A percentile compares a stretch with the other conserved stretches of the same genome.
phyloP scores from a whole-genome alignment of 2,797 vertebrate species.

The Hoplostethus mediterraneus region DNA sequence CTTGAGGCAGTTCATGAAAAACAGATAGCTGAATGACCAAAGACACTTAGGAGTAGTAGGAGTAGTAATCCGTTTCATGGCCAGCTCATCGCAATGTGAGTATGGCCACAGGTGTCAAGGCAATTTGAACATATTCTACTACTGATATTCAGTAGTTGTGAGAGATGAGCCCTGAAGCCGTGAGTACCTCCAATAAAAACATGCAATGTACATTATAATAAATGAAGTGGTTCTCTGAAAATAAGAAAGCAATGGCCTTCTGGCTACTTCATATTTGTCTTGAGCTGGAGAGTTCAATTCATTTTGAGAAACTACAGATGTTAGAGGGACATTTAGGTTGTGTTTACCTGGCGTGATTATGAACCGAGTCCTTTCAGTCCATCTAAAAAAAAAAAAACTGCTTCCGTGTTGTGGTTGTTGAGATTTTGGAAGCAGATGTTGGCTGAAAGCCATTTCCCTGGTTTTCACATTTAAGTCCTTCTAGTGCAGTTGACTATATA shows the following conservation, averaged over 20 bases:
- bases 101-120: conserved; percentile 30
- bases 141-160: neutral
- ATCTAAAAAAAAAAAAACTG: conserved; percentile 3
- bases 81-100: conserved; percentile 12
- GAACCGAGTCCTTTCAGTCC: neutral
- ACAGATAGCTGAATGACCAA: conserved; percentile 33
- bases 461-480: conserved; percentile 17
- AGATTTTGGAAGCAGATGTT: conserved; percentile 30
- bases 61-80: neutral
- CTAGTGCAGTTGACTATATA: neutral
- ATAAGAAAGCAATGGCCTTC: neutral
- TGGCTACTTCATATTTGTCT: neutral
- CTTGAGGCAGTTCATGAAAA: conserved; percentile 48
- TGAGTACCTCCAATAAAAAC: conserved; percentile 10
- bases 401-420: neutral
- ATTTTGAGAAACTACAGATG: conserved; percentile 2
- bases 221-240: conserved; percentile 7
- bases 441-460: conserved; percentile 22
- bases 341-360: neutral
- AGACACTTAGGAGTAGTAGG: conserved; percentile 11
- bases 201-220: neutral
- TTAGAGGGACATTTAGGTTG: neutral
- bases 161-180: neutral
- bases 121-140: conserved; percentile 10
- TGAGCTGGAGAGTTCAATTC: neutral